Conservation (phyloP, 2,113 vertebrate species). For the Anhinga rufa region DNA sequence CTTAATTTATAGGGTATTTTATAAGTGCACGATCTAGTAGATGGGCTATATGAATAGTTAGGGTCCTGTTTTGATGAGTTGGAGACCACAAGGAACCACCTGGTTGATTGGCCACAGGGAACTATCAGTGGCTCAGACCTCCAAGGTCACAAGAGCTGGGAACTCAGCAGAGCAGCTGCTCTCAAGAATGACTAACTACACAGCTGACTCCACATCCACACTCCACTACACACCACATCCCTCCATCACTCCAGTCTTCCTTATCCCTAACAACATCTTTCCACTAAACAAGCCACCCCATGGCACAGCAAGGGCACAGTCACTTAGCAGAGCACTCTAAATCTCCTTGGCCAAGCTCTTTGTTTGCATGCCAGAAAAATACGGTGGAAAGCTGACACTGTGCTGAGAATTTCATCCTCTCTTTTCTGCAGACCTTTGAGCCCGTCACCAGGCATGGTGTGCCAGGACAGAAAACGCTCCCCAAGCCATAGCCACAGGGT, state of each 20-base stretch:
- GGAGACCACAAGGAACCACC: neutral
- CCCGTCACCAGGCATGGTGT: constrained; percentile 47
- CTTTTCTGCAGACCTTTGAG: constrained; percentile 37
- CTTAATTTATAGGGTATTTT: accelerated
- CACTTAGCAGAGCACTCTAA: neutral
- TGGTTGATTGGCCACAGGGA: neutral
- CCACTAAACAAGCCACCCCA: neutral
- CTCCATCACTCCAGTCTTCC: neutral
- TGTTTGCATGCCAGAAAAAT: neutral
- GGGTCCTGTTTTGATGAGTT: neutral
- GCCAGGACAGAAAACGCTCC: constrained; percentile 45
- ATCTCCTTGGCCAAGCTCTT: neutral
- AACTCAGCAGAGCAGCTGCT: neutral
- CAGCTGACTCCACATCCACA: too few species aligned
- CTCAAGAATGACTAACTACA: neutral
- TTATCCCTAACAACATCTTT: neutral
- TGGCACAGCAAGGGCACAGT: neutral
- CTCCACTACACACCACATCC: too few species aligned
- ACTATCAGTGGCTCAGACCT: neutral
- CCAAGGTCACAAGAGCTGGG: neutral
- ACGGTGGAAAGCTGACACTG: neutral
- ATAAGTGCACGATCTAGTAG: neutral
- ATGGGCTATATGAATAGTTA: neutral
- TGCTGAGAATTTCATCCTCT: neutral
- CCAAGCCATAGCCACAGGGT: constrained; percentile 13